Evolutionary conservation across 2,888 invertebrate species (phyloP), one percentile per base, ranked within the genome.

Genomic region (Platycnemis pennipes): DNA sequence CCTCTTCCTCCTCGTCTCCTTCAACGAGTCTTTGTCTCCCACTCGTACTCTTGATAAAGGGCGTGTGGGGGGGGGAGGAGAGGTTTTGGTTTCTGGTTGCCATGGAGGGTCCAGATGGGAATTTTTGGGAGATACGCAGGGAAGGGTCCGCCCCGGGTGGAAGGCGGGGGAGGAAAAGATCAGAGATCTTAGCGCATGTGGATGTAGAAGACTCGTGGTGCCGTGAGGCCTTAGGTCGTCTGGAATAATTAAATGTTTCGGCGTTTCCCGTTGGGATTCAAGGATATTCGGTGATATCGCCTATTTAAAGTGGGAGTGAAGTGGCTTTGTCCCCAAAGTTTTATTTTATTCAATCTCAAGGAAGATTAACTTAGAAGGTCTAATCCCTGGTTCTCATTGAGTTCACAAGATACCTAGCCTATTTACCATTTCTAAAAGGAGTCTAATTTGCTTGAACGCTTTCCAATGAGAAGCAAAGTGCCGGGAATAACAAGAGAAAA

Each of bases 201-300:
- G 31, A 13, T 37, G 77, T 37, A 63, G 77, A 16, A 37, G 77
- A 37, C 77, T 19, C 49, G 11, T 49, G 49, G 49, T 16, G 49
- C 49, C 31, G 37, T 37, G 37, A 77, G 31, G 26, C 8, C 77
- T 77, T 31, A 26, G 11, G 37, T 77, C 19, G 31, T 77, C 8
- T 77, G 77, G 37, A 77, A 77, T 77, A 77, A 77, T 77, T 77
- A 77, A 77, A 11, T 77, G 31, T 77, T 77, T 77, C 77, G 37
- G 37, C 37, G 77, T 26, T 37, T 63, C n/a, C n/a, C 63, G 8
- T n/a, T 26, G 8, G n/a, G 8, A 8, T 63, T 63, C 22, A 63
- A 22, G n/a, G 11, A 19, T 11, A 16, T 11, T 49, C 49, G 13
- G 13, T 63, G 7, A 8, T 63, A 63, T 63, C 63, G 1, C 26